Evolutionary conservation across 2,888 invertebrate species (phyloP).

Genomic region (Drosophila subquinaria): DNA sequence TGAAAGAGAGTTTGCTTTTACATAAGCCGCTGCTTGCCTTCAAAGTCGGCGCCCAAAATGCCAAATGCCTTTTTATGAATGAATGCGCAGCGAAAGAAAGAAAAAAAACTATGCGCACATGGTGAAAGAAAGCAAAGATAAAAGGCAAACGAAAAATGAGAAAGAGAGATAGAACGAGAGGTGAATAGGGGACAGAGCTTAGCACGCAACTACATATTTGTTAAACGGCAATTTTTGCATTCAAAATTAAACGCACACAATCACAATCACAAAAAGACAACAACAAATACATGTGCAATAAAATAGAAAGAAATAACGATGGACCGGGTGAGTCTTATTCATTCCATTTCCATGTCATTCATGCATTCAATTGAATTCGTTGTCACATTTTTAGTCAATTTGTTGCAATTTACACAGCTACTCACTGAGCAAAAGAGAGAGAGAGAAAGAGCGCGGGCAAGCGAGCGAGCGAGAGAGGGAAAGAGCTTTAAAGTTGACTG

Average conservation of each 20-base stretch:
- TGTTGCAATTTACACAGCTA: slow-evolving; percentile 61
- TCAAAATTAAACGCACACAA: slow-evolving; percentile 46
- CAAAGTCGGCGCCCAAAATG: slow-evolving; percentile 38
- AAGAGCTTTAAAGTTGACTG: slow-evolving; percentile 18
- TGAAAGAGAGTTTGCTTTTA: slow-evolving; percentile 74
- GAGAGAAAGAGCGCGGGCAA: neutral
- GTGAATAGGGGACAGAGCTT: slow-evolving; percentile 23
- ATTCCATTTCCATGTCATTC: slow-evolving; percentile 63
- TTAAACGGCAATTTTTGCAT: slow-evolving; percentile 61
- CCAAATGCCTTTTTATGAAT: slow-evolving; percentile 73
- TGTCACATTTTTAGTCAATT: slow-evolving; percentile 66
- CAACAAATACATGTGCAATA: neutral
- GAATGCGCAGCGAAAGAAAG: slow-evolving; percentile 64
- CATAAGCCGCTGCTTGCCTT: slow-evolving; percentile 56
- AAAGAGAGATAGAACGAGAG: slow-evolving; percentile 6
- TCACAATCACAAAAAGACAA: slow-evolving; percentile 15
- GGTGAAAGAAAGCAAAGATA: slow-evolving; percentile 44
- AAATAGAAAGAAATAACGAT: slow-evolving; percentile 6
- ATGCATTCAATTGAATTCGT: slow-evolving; percentile 66
- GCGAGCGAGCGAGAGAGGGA: neutral
- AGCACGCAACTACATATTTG: slow-evolving; percentile 71
- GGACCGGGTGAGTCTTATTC: slow-evolving; percentile 21
- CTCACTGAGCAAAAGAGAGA: neutral
- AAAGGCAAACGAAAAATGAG: slow-evolving; percentile 1
- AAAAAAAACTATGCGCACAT: slow-evolving; percentile 57